A percentile compares a stretch with the other conserved stretches of the same genome.
Conservation (phyloP, 2,888 invertebrate species). For the Plusia festucae region DNA sequence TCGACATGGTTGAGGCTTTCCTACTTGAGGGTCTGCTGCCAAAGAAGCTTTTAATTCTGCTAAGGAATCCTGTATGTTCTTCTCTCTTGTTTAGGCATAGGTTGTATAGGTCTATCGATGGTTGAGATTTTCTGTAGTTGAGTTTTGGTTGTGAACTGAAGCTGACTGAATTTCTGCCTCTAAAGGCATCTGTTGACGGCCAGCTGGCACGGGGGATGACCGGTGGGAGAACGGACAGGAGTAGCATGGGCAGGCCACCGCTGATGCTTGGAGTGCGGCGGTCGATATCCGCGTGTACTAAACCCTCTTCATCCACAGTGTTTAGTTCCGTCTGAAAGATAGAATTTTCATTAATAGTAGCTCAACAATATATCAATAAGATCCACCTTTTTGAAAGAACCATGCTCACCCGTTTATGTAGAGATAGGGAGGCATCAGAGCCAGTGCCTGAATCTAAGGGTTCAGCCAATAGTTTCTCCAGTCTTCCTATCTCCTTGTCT, state of each 20-base stretch:
- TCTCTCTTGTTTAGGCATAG: slow-evolving; percentile 88
- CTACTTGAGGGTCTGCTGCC: slow-evolving; percentile 91
- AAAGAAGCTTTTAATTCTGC: slow-evolving; percentile 90
- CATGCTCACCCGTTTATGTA: slow-evolving; percentile 76
- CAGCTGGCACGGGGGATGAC: slow-evolving; percentile 94
- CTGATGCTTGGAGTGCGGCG: slow-evolving; percentile 91
- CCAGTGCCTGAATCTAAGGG: slow-evolving; percentile 87
- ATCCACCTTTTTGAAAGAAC: background rate
- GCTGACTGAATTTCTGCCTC: slow-evolving; percentile 90
- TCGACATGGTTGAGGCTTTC: slow-evolving; percentile 91
- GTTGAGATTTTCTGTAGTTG: slow-evolving; percentile 88
- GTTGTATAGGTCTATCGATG: slow-evolving; percentile 90
- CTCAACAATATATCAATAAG: background rate
- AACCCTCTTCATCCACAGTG: slow-evolving; percentile 83
- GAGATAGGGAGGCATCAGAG: slow-evolving; percentile 80
- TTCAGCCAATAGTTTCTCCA: slow-evolving; percentile 92
- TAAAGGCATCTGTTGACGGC: slow-evolving; percentile 92
- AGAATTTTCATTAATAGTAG: background rate
- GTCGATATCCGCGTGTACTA: slow-evolving; percentile 59
- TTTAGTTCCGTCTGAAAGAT: slow-evolving; percentile 81
- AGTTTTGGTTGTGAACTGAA: slow-evolving; percentile 92
- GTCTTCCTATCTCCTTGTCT: slow-evolving; percentile 93
- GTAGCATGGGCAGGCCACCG: slow-evolving; percentile 92
- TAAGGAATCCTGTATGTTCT: slow-evolving; percentile 88
- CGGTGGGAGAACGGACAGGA: slow-evolving; percentile 93